Base-by-base conservation (phyloP, 2,113 vertebrate genomes). In the Lophochroa leadbeateri region DNA sequence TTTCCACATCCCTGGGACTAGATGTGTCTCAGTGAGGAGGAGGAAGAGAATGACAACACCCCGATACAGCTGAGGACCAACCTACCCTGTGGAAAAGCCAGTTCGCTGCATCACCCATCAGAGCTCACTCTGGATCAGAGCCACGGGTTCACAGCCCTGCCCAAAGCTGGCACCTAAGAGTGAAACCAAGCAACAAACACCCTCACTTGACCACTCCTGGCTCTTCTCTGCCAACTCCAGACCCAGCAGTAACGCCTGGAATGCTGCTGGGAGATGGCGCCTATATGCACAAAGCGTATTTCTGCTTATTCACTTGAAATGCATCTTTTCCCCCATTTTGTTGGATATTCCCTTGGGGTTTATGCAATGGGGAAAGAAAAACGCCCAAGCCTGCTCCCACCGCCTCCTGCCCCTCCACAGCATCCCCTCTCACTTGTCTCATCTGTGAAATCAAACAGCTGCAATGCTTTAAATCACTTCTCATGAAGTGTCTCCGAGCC, bases 391-490 rank as follows among this genome's bases (percentile, higher is more conserved):
- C 33, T 47, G 24, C 80, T 88, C 46, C 76, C 29, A 23, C 41
- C 15, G 75, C 88, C 46, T 81, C 44, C 76, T 71, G 72, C 77
- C 95, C 79, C 86, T 86, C 68, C 35, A 47, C 69, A 88, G 57
- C 65, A 55, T 44, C 91, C 83, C 49, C 72, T 68, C 86, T 92
- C 80, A 15, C 88, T 86, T 79, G 86, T 71, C 76, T 90, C 92
- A 90, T 92, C 88, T 94, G 83, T 81, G 77, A 94, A 94, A 95
- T 82, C 78, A 41, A 95, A 92, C 95, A 82, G 88, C 90, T 93
- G 90, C 94, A 95, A 93, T 84, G 83, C 94, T 92, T 90, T 81
- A 92, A 94, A 96, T 93, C 95, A 90, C 90, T 92, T 95, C 90
- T 92, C 88, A 75, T 92, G 68, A 84, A 88, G 96, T 44, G 67